A percentile compares a stretch with the other conserved stretches of the same genome.
These are phyloP conservation scores for Seladonia tumulorum DNA, from an alignment of 2,888 invertebrate genomes.

Conservation along the genomic window DNA sequence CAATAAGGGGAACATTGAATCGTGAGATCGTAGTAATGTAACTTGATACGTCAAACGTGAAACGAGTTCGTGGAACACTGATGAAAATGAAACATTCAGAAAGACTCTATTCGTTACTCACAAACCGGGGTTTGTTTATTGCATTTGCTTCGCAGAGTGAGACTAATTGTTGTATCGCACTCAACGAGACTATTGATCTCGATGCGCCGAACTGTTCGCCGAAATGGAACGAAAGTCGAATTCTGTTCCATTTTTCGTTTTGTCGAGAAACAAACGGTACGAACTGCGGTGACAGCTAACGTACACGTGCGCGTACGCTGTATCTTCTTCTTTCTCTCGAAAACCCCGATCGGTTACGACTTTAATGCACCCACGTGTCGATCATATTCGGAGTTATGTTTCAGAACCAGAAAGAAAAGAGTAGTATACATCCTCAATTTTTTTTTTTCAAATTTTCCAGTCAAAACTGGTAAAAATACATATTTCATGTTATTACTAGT, in stretches of 20 bases:
- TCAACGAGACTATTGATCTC: slow-evolving; percentile 47
- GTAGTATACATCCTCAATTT: no score
- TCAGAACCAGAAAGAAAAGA: no score
- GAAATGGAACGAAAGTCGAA: slow-evolving; percentile 8
- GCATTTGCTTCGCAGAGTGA: slow-evolving; percentile 52
- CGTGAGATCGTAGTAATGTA: neutral
- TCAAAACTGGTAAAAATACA: neutral
- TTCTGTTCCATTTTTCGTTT: slow-evolving; percentile 14
- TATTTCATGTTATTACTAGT: neutral
- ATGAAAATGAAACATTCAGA: slow-evolving; percentile 37
- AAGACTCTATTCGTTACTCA: slow-evolving; percentile 41
- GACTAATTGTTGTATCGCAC: slow-evolving; percentile 49
- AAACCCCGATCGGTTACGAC: neutral
- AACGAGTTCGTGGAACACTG: slow-evolving; percentile 23
- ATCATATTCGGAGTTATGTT: no score
- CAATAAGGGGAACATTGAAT: neutral
- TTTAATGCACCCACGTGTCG: no score
- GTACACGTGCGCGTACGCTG: no score
- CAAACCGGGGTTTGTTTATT: slow-evolving; percentile 34
- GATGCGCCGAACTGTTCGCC: slow-evolving; percentile 2
- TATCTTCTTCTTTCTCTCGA: neutral
- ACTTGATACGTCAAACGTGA: neutral
- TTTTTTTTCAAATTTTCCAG: neutral
- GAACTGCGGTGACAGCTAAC: neutral
- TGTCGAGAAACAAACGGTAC: neutral